Percentiles rank a stretch among this genome's conserved stretches.
Evolutionary conservation across 2,888 invertebrate genomes (phyloP).

Genomic region (Stenichneumon culpator): DNA sequence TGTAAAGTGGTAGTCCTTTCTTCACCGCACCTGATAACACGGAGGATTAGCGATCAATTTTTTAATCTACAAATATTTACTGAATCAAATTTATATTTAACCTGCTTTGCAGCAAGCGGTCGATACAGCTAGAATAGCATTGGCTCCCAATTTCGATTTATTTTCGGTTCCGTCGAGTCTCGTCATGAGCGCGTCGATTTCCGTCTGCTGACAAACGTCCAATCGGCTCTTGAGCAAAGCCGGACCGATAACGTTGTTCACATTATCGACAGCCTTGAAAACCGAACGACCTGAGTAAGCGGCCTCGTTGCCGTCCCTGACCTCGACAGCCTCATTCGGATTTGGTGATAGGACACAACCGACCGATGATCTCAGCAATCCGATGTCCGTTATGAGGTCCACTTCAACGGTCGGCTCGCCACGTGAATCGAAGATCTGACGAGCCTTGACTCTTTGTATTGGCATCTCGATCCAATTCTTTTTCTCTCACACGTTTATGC

Average conservation of each 20-base stretch:
- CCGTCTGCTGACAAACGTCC: constrained; percentile 79
- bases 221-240: constrained; percentile 79
- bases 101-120: constrained; percentile 82
- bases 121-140: constrained; percentile 80
- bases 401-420: constrained; percentile 90
- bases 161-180: constrained; percentile 80
- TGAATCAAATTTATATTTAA: not conserved
- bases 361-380: constrained; percentile 80
- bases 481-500: not conserved
- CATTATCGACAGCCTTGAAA: constrained; percentile 79
- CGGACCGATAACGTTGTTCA: constrained; percentile 81
- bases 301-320: constrained; percentile 78
- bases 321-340: constrained; percentile 77
- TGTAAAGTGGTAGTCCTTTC: constrained; percentile 80
- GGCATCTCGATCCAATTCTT: constrained; percentile 84
- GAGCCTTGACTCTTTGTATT: constrained; percentile 87
- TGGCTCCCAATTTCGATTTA: constrained; percentile 81
- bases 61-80: not conserved
- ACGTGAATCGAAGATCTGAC: constrained; percentile 90
- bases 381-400: constrained; percentile 81
- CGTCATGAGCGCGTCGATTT: constrained; percentile 79
- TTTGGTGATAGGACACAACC: constrained; percentile 73
- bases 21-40: constrained; percentile 74
- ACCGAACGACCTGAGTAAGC: constrained; percentile 79
- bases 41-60: not conserved